These are phyloP conservation scores for Cliona cf. orientalis DNA, from an alignment of 37 sponge, comb jelly and placozoan genomes.

Conservation along the genomic window DNA sequence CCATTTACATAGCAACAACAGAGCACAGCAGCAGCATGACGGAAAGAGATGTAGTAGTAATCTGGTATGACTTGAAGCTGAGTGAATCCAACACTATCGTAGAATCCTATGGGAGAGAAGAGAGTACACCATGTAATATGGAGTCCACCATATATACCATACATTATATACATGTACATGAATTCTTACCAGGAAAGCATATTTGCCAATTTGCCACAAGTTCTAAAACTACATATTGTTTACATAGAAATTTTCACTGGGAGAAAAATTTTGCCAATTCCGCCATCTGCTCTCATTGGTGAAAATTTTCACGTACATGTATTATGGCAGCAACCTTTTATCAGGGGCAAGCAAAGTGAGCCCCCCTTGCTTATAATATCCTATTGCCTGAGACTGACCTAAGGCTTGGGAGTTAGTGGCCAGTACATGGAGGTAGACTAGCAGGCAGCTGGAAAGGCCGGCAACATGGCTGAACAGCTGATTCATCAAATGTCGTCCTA, in stretches of 20 bases:
- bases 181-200: no score
- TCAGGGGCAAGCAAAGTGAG: neutral
- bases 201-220: neutral
- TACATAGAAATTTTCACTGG: no score
- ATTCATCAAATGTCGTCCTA: constrained; percentile 8
- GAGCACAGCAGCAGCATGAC: neutral
- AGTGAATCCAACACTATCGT: neutral
- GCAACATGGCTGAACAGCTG: constrained; percentile 25
- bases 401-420: constrained; percentile 27
- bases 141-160: no score
- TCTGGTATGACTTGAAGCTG: neutral
- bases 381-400: neutral
- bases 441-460: neutral
- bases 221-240: neutral
- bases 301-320: no score
- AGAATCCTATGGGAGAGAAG: neutral
- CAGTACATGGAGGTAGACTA: constrained; percentile 32
- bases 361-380: neutral
- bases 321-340: neutral
- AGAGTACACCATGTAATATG: no score
- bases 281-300: no score
- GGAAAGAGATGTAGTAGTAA: neutral
- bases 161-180: no score
- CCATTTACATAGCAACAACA: neutral
- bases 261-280: no score